Base-by-base conservation (phyloP, 1,140 invertebrate genomes). In the Brachionus rubens region DNA sequence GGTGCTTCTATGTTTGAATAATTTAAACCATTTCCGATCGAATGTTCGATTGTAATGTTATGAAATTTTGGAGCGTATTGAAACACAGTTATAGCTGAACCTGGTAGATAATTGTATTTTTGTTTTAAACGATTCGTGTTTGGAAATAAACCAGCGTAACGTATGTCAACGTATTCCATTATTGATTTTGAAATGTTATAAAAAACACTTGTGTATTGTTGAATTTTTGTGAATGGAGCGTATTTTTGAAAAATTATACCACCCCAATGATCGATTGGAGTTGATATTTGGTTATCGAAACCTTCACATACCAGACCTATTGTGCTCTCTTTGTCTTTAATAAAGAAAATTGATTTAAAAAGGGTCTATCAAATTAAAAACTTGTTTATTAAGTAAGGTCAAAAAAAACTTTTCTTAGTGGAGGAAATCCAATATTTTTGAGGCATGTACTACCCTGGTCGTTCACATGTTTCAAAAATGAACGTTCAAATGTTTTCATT, bases 251-350 rank as follows among this genome's bases (percentile, higher is more conserved):
- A 76, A 5, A 76, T 43, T 33, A 76, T 76, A 1, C 75, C 75
- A 40, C 75, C 75, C 75, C 75, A 76, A 50, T 76, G 46, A n/a
- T 56, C 14, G 3, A 2, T 41, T 2, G 40, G 7, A 19, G 24
- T 12, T 1, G 19, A 26, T 47, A 41, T 19, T 40, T 54, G 30
- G 47, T 75, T 48, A 19, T 46, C 36, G 46, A 76, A 59, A 14
- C 75, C 75, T 40, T 76, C 75, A 46, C 75, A 76, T 21, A 47
- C 33, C 21, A 76, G 56, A 14, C 75, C 41, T 6, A 76, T 24
- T 14, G 28, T 10, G 30, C 52, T 59, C 41, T 76, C 36, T 62
- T 50, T 48, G 21, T 65, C 59, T 65, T n/a, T 21, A 43, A 43
- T 43, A 43, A 43, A 43, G 24, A 62, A 19, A 47, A 46, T 16